Percentiles rank a stretch among this genome's conserved stretches.
These are phyloP conservation scores for Cyrtorhinus lividipennis DNA, from an alignment of 1,140 invertebrate genomes.

Conservation along the genomic window DNA sequence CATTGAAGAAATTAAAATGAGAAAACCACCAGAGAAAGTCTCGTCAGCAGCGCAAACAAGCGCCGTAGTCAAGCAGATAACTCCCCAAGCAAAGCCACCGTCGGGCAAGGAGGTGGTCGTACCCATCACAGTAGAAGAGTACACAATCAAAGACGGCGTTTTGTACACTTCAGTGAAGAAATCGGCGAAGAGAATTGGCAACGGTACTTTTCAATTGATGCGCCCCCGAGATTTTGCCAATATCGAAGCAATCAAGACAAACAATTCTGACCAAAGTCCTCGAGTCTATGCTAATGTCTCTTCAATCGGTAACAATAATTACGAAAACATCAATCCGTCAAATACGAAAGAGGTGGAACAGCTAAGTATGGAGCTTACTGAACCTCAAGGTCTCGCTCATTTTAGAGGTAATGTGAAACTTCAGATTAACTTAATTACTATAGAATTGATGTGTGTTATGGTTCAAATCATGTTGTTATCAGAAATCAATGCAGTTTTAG, in stretches of 20 bases:
- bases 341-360: constrained; percentile 25
- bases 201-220: constrained; percentile 35
- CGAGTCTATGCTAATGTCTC: constrained; percentile 32
- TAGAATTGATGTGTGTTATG: too few species aligned
- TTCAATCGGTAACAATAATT: neutral
- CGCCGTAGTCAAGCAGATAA: constrained; percentile 29
- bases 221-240: constrained; percentile 34
- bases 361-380: constrained; percentile 27
- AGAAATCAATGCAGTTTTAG: too few species aligned
- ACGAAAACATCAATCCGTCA: neutral
- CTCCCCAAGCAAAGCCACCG: constrained; percentile 13
- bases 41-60: constrained; percentile 37
- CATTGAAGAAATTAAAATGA: constrained; percentile 27
- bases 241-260: constrained; percentile 33
- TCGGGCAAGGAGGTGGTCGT: constrained; percentile 18
- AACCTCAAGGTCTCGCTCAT: constrained; percentile 28
- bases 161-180: constrained; percentile 27
- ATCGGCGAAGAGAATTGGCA: constrained; percentile 24
- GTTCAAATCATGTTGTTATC: too few species aligned
- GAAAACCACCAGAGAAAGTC: constrained; percentile 31
- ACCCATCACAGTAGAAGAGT: constrained; percentile 25
- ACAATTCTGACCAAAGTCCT: constrained; percentile 21
- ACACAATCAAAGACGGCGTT: constrained; percentile 27
- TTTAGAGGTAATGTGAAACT: constrained; percentile 28
- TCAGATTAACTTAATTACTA: too few species aligned